A percentile compares a stretch with the other conserved stretches of the same genome.
These are phyloP conservation scores for Macaca fascicularis DNA, from an alignment of 2,113 vertebrate species.

Conservation along the genomic window T2T-MFA8v1.1 NC_088377.1:119277501-119278000, in stretches of 20 bases:
- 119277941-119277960: slow-evolving; percentile 24
- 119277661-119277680: background rate
- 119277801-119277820: slow-evolving; percentile 3
- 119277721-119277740: background rate
- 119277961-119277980: slow-evolving; percentile 29
- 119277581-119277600: background rate
- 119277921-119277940: slow-evolving; percentile 7
- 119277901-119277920: slow-evolving; percentile 36
- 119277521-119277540: background rate
- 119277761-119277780: slow-evolving; percentile 32
- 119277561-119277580: background rate
- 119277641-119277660: background rate
- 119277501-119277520: background rate
- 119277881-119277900: slow-evolving; percentile 38
- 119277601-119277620: background rate
- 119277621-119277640: background rate
- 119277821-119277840: slow-evolving; percentile 50
- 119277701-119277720: slow-evolving; percentile 34
- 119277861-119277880: background rate
- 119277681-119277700: background rate
- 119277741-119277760: slow-evolving; percentile 13
- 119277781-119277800: slow-evolving; percentile 33
- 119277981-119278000: background rate
- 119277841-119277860: slow-evolving; percentile 50
- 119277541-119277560: background rate